phyloP scores from a whole-genome alignment of 2,113 vertebrate species.

The Heliornis fulica region DNA sequence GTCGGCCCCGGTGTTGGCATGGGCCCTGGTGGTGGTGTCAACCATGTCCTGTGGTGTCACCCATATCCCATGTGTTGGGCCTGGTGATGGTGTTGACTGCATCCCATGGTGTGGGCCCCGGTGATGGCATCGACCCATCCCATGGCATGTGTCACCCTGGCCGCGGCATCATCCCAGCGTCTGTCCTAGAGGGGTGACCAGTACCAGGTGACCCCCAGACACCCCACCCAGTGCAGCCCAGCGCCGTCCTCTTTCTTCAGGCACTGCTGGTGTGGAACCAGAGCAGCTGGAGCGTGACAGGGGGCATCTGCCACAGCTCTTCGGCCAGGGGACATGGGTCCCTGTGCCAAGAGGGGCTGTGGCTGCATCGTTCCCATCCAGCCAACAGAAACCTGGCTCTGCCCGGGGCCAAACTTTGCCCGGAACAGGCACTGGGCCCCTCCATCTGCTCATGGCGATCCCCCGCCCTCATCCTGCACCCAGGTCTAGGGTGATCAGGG shows the following conservation, averaged over 20 bases:
- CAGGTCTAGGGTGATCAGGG: fast-evolving
- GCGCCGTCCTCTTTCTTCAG: too few relatives aligned
- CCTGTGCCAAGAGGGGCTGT: not conserved
- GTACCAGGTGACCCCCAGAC: not conserved
- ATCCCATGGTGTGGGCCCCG: fast-evolving
- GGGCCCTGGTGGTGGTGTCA: too few relatives aligned
- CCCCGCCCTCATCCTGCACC: not conserved
- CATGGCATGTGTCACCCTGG: not conserved
- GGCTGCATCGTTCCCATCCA: not conserved
- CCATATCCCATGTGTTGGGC: too few relatives aligned
- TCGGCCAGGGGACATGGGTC: not conserved
- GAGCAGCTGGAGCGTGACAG: not conserved
- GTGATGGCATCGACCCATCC: too few relatives aligned
- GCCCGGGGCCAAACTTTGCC: not conserved
- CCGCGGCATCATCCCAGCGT: fast-evolving
- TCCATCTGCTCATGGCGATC: fast-evolving
- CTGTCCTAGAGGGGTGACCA: not conserved
- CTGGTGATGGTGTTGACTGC: not conserved
- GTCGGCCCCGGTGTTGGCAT: too few relatives aligned
- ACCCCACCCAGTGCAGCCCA: not conserved
- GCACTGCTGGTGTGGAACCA: not conserved
- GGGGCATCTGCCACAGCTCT: not conserved
- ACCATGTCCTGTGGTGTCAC: too few relatives aligned
- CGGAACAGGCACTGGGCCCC: too few relatives aligned
- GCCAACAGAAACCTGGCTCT: not conserved